Evolutionary conservation across 2,797 vertebrate species (phyloP), one percentile per base, ranked within the genome.

Genomic region (Dromococcyx pavoninus): DNA sequence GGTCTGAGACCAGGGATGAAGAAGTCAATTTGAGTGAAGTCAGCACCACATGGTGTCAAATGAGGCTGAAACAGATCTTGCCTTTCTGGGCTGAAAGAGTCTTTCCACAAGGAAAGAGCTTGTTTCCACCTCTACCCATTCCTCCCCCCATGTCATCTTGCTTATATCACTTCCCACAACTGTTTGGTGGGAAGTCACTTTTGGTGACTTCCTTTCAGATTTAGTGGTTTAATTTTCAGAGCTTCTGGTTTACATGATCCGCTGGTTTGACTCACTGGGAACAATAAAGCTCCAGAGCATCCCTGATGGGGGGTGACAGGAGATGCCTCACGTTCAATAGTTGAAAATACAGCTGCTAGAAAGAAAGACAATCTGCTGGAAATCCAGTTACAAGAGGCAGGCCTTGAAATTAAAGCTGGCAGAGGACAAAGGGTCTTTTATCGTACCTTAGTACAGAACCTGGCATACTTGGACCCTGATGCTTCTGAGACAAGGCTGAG

Each of bases 41-140:
- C 73, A 88, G 10, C 0, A 5, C 8, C 54, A 22, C 0, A 0
- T 11, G 18, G 27, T 14, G 7, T 21, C n/a, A 61, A 58, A 53
- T 25, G 16, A 71, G 41, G 17, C 30, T 75, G 32, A 77, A 77
- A 50, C 5, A 56, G n/a, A 37, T 28, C 43, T 67, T 2, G 0
- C 12, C 16, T 66, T 70, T 75, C 28, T 32, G 32, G 30, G 16
- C 17, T 78, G 27, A 39, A 50, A 57, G 35, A 62, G 13, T 17
- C 35, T 64, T 91, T 50, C 54, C 39, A 41, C 13, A 58, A 28
- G 44, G 33, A 51, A 66, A n/a, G n/a, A 53, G 1, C 22, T 62
- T 53, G 13, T 69, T 77, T 62, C 21, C 13, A 35, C 5, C 5
- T 10, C 23, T 70, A n/a, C 22, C 27, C 8, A 5, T 33, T 51